Evolutionary conservation across 1,140 invertebrate genomes (phyloP), one percentile per base, ranked within the genome.

Genomic region (Chironomus striatipennis): DNA sequence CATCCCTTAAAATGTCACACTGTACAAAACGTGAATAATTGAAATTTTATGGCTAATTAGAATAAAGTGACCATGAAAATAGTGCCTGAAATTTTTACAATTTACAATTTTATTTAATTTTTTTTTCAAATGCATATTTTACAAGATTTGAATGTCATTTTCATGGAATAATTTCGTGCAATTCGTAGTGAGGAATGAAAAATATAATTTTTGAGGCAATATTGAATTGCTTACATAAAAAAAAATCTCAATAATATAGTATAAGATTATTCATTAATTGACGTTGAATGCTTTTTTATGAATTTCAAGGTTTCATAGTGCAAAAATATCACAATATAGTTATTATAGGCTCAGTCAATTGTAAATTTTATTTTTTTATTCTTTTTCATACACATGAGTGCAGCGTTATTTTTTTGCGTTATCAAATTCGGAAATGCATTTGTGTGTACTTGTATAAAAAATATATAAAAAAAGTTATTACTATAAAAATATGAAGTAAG

Each of bases 341-440:
- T 34, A 34, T 34, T 34, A 34, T 34, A 34, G 24, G 24, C 24
- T 34, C 24, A 34, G 24, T 34, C 24, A 34, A 34, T 34, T 34
- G 24, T 34, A 5, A 34, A 34, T 34, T 34, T 34, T 34, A n/a
- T n/a, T 34, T 34, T 34, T 34, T 34, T 5, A 34, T 34, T 34
- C 24, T 34, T 34, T 34, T 34, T 34, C 24, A 34, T 34, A 34
- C 24, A 34, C 24, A 34, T 34, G 24, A 34, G 24, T 34, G 24
- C 24, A 34, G 24, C 24, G 24, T 57, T 15, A 47, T 47, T 57
- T 47, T 47, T 57, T 57, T 57, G 47, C 47, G 47, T 57, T 57
- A 57, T 57, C 47, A 57, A 57, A 57, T 57, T 57, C 47, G 47
- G 47, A 57, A 57, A 57, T 57, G 47, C 47, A 57, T 57, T 57